Conservation (phyloP, 2,888 invertebrate species). For the Therioaphis trifolii region DNA sequence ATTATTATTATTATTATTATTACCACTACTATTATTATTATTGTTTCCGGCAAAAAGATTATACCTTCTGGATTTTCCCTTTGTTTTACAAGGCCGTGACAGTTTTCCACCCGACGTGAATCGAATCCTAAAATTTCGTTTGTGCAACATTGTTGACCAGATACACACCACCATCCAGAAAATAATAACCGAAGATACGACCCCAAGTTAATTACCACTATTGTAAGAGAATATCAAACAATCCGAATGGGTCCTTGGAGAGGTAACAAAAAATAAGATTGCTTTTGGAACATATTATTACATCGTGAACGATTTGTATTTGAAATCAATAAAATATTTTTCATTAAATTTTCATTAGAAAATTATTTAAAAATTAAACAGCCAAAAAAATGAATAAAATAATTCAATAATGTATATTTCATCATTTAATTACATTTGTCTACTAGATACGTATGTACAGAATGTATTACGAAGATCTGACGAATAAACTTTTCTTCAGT, state of each 20-base stretch:
- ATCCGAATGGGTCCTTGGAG: conserved; percentile 14
- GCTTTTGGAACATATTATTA: neutral
- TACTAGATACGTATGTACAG: too few species aligned
- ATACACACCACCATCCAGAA: neutral
- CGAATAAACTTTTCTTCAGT: too few species aligned
- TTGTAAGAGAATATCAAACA: conserved; percentile 7
- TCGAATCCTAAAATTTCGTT: conserved; percentile 44
- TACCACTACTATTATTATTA: conserved; percentile 48
- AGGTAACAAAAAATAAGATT: neutral
- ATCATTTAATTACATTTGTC: too few species aligned
- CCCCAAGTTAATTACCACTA: conserved; percentile 18
- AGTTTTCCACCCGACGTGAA: conserved; percentile 56
- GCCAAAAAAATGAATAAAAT: too few species aligned
- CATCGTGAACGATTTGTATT: neutral
- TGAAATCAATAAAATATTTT: conserved; percentile 3
- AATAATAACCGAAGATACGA: conserved; percentile 48
- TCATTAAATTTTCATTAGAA: neutral
- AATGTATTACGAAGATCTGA: too few species aligned
- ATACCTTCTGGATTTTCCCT: conserved; percentile 56
- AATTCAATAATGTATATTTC: too few species aligned
- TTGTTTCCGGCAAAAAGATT: conserved; percentile 53
- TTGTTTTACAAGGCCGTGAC: conserved; percentile 57
- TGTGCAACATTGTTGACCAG: conserved; percentile 6
- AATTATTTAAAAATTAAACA: neutral
- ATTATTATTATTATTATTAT: conserved; percentile 46